These are phyloP conservation scores for Luperina testacea DNA, from an alignment of 2,888 invertebrate genomes.

Conservation along the genomic window DNA sequence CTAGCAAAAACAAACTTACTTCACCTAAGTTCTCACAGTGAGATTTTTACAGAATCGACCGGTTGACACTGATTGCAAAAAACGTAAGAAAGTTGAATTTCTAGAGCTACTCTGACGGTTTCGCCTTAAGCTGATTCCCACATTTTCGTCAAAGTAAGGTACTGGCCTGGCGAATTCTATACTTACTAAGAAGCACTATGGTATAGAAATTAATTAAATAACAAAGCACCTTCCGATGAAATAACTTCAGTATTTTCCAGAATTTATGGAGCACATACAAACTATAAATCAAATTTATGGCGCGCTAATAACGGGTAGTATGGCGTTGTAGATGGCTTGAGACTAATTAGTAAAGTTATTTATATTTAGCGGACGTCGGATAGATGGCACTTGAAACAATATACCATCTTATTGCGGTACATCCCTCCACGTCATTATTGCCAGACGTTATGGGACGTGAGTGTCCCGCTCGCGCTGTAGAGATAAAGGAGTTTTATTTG, in stretches of 20 bases:
- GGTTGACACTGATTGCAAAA: too few relatives aligned
- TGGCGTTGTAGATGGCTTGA: slow-evolving; percentile 64
- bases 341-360: slow-evolving; percentile 71
- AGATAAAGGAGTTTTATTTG: neutral
- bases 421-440: slow-evolving; percentile 38
- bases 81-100: too few relatives aligned
- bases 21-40: too few relatives aligned
- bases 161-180: slow-evolving; percentile 1
- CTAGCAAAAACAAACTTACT: too few relatives aligned
- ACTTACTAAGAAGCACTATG: slow-evolving; percentile 11
- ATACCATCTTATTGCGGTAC: slow-evolving; percentile 29
- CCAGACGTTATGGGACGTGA: slow-evolving; percentile 39
- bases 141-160: neutral
- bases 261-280: slow-evolving; percentile 70
- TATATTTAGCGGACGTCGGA: slow-evolving; percentile 47
- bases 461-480: slow-evolving; percentile 21
- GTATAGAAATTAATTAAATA: slow-evolving; percentile 55
- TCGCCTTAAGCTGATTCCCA: neutral
- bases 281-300: slow-evolving; percentile 74
- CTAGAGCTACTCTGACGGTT: neutral
- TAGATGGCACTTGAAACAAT: slow-evolving; percentile 55
- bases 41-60: too few relatives aligned
- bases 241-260: slow-evolving; percentile 65
- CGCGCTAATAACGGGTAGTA: slow-evolving; percentile 70
- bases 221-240: slow-evolving; percentile 47